Percentiles rank a stretch among this genome's conserved stretches.
Evolutionary conservation across 1,140 invertebrate species (phyloP).

Genomic region (Bombyx mandarina): DNA sequence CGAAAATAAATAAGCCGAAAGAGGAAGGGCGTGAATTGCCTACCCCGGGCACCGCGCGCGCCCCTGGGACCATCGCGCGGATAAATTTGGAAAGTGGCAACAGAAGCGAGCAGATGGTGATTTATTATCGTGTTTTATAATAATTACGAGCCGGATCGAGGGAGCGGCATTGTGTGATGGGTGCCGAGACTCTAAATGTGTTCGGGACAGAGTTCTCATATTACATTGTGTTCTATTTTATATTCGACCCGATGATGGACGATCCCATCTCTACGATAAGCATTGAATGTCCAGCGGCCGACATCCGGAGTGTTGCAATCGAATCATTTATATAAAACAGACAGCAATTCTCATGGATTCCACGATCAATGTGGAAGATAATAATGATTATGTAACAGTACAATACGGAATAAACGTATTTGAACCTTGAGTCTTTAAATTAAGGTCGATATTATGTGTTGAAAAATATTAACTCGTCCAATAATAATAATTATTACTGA

Average conservation of each 20-base stretch:
- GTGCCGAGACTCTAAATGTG: slow-evolving; percentile 16
- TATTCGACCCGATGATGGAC: slow-evolving; percentile 26
- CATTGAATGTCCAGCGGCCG: not conserved
- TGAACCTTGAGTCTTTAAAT: too few species aligned
- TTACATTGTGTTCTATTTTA: slow-evolving; percentile 26
- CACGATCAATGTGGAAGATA: too few species aligned
- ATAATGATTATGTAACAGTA: too few species aligned
- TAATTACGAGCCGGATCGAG: slow-evolving; percentile 43
- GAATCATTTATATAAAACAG: too few species aligned
- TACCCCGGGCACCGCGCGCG: slow-evolving; percentile 17
- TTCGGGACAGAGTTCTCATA: slow-evolving; percentile 17
- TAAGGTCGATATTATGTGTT: too few species aligned
- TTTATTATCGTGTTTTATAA: slow-evolving; percentile 65
- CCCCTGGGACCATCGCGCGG: slow-evolving; percentile 20
- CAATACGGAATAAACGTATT: too few species aligned
- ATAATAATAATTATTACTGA: too few species aligned
- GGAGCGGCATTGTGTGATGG: slow-evolving; percentile 35
- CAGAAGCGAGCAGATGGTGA: slow-evolving; percentile 57
- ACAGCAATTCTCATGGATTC: too few species aligned
- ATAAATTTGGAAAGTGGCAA: slow-evolving; percentile 58
- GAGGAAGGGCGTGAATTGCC: slow-evolving; percentile 43
- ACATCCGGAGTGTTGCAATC: not conserved
- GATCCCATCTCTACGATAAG: slow-evolving; percentile 8
- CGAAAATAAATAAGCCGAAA: slow-evolving; percentile 51
- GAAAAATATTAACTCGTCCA: too few species aligned